Evolutionary conservation across 2,888 invertebrate species (phyloP).

Genomic region (Perizoma flavofasciatum): DNA sequence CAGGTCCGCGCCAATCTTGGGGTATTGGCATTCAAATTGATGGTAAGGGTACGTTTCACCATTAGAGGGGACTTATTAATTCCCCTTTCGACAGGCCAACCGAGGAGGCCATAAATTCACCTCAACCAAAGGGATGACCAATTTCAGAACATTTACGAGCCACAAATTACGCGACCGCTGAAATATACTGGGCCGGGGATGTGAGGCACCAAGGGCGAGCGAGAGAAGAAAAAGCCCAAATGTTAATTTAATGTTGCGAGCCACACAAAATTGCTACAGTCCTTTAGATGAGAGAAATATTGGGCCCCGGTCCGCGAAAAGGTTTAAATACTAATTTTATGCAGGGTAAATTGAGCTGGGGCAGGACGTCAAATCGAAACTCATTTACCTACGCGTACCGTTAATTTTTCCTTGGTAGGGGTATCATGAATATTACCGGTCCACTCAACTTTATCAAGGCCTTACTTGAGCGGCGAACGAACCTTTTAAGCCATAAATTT

Average conservation of each 20-base stretch:
- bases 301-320: slow-evolving; percentile 64
- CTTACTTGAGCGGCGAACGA: slow-evolving; percentile 19
- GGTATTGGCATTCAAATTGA: slow-evolving; percentile 83
- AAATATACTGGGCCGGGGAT: slow-evolving; percentile 79
- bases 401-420: slow-evolving; percentile 68
- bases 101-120: slow-evolving; percentile 83
- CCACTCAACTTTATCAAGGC: slow-evolving; percentile 50
- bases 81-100: slow-evolving; percentile 83
- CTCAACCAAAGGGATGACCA: slow-evolving; percentile 84
- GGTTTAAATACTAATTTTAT: slow-evolving; percentile 78
- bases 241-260: slow-evolving; percentile 82
- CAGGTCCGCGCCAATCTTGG: slow-evolving; percentile 75
- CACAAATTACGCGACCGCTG: slow-evolving; percentile 83
- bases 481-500: neutral
- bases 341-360: slow-evolving; percentile 75
- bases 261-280: slow-evolving; percentile 77
- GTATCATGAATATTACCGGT: slow-evolving; percentile 66
- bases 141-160: slow-evolving; percentile 84
- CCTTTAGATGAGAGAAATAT: slow-evolving; percentile 75
- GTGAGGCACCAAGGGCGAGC: slow-evolving; percentile 65
- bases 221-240: slow-evolving; percentile 77
- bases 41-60: slow-evolving; percentile 83
- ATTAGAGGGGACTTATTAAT: slow-evolving; percentile 84
- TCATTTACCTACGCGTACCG: slow-evolving; percentile 73
- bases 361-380: slow-evolving; percentile 71